A percentile compares a stretch with the other conserved stretches of the same genome.
Evolutionary conservation across 1,140 invertebrate species (phyloP).

Genomic region (Sinonovacula constricta): DNA sequence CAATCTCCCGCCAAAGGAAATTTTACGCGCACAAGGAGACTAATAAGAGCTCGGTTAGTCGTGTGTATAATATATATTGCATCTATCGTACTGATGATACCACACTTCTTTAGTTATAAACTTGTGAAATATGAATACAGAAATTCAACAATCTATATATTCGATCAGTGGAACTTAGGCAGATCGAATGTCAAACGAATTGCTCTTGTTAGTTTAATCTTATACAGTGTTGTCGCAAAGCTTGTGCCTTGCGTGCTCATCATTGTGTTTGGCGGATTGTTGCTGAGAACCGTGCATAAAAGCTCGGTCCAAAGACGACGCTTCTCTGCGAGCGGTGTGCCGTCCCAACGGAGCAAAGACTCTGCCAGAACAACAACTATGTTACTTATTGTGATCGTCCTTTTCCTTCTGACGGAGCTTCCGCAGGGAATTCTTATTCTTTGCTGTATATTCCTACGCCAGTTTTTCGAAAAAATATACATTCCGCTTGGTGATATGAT

Average conservation of each 20-base stretch:
- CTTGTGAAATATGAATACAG: conserved; percentile 32
- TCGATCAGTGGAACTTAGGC: conserved; percentile 59
- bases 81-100: conserved; percentile 87
- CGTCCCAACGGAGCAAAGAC: conserved; percentile 74
- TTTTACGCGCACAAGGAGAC: conserved; percentile 82
- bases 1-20: conserved; percentile 83
- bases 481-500: conserved; percentile 89
- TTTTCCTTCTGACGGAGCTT: conserved; percentile 92
- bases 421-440: conserved; percentile 82
- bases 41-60: conserved; percentile 84
- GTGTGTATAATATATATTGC: conserved; percentile 86
- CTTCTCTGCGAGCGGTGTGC: conserved; percentile 57
- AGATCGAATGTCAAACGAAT: conserved; percentile 55
- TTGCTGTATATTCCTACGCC: conserved; percentile 64
- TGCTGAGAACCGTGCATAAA: conserved; percentile 74
- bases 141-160: conserved; percentile 45
- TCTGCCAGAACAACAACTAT: conserved; percentile 94
- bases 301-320: conserved; percentile 62
- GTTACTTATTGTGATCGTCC: conserved; percentile 90
- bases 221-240: conserved; percentile 73
- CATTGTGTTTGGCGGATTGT: conserved; percentile 77
- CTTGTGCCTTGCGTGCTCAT: conserved; percentile 79
- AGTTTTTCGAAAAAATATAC: conserved; percentile 74
- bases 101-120: conserved; percentile 82
- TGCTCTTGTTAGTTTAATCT: conserved; percentile 67